Conservation (phyloP, 2,888 invertebrate genomes). For the Pilophorus perplexus region DNA sequence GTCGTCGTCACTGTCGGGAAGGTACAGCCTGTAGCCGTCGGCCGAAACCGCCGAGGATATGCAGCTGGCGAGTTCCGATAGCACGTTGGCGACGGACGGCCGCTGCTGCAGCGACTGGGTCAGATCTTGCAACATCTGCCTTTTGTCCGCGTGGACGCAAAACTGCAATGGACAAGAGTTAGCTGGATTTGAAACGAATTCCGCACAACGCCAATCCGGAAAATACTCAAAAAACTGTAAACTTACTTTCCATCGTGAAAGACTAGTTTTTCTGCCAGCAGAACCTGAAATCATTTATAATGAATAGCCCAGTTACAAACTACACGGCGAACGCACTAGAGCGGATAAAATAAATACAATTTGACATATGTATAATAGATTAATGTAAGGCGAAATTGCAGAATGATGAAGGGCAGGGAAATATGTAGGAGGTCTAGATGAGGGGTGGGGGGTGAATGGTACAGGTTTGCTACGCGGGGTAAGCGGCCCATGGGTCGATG, state of each 20-base stretch:
- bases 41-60: conserved; percentile 65
- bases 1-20: conserved; percentile 56
- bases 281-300: no score
- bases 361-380: no score
- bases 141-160: conserved; percentile 64
- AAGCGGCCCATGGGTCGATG: no score
- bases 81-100: conserved; percentile 63
- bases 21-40: conserved; percentile 64
- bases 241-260: conserved; percentile 55
- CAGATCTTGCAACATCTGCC: conserved; percentile 63
- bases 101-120: conserved; percentile 60
- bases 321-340: no score
- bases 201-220: no score
- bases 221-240: no score
- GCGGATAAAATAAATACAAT: no score
- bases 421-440: no score
- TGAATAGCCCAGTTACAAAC: neutral
- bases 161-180: conserved; percentile 52
- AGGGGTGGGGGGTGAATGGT: no score
- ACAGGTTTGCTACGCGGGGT: no score
- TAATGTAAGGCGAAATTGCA: no score
- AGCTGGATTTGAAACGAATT: neutral
- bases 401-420: no score
- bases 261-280: conserved; percentile 57
- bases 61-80: conserved; percentile 66